phyloP scores from a whole-genome alignment of 2,888 invertebrate species.

The Petrophora chlorosata region DNA sequence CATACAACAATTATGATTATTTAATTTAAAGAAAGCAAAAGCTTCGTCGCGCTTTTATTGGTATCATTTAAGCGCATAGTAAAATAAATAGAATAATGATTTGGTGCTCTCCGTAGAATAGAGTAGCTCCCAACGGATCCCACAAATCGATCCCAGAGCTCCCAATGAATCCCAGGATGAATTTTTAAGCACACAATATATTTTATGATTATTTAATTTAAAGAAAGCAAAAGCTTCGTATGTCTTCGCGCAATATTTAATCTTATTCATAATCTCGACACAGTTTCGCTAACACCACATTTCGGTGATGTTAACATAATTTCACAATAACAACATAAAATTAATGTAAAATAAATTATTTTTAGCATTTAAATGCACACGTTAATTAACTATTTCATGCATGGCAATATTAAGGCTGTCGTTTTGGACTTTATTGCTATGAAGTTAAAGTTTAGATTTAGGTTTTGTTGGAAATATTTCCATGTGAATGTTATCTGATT shows the following conservation, averaged over 20 bases:
- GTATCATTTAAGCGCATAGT: too few relatives aligned
- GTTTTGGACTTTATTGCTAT: not conserved
- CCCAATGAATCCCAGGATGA: too few relatives aligned
- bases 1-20: not conserved
- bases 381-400: slow-evolving; percentile 6
- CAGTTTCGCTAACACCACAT: slow-evolving; percentile 9
- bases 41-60: too few relatives aligned
- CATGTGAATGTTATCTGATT: slow-evolving; percentile 13
- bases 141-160: too few relatives aligned
- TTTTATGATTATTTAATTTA: not conserved
- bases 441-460: not conserved
- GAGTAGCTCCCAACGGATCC: too few relatives aligned
- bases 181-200: too few relatives aligned
- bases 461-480: not conserved
- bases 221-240: too few relatives aligned
- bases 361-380: slow-evolving; percentile 8
- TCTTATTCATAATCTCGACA: slow-evolving; percentile 1
- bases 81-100: too few relatives aligned
- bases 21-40: not conserved
- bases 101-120: too few relatives aligned
- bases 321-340: slow-evolving; percentile 9
- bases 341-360: slow-evolving; percentile 6
- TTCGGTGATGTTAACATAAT: slow-evolving; percentile 15
- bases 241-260: too few relatives aligned
- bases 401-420: not conserved